phyloP scores from a whole-genome alignment of 2,888 invertebrate genomes.

The Morpho deidamia region DNA sequence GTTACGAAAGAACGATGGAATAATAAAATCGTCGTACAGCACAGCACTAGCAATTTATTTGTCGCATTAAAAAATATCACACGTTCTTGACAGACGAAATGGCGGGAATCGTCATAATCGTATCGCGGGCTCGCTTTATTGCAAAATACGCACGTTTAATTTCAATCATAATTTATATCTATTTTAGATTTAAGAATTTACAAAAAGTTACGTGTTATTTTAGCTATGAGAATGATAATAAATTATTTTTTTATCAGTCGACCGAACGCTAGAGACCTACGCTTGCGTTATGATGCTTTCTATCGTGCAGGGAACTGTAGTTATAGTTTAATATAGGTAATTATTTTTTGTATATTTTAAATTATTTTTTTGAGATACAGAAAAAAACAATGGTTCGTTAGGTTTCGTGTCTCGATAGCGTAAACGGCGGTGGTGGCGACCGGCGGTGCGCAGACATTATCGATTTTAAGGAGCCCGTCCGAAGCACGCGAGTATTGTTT shows the following conservation, averaged over 20 bases:
- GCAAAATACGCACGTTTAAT: background rate
- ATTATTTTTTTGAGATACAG: background rate
- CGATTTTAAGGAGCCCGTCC: conserved; percentile 55
- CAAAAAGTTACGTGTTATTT: background rate
- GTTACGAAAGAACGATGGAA: background rate
- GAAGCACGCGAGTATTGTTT: conserved; percentile 41
- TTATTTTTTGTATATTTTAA: background rate
- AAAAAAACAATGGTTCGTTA: background rate
- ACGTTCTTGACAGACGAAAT: conserved; percentile 28
- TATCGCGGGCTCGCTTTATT: background rate
- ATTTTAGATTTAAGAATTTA: background rate
- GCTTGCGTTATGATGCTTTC: no score
- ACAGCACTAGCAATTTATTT: conserved; percentile 11
- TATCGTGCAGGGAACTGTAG: no score
- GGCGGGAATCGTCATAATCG: conserved; percentile 34
- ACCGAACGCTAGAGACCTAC: background rate
- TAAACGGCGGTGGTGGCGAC: conserved; percentile 26
- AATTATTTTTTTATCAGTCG: background rate
- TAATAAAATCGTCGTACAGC: conserved; percentile 8
- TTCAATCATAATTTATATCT: conserved; percentile 5
- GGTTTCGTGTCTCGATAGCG: conserved; percentile 23
- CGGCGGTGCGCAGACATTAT: conserved; percentile 61
- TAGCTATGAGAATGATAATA: background rate
- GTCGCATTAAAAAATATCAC: conserved; percentile 10
- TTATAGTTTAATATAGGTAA: no score